Evolutionary conservation across 2,888 invertebrate species (phyloP).

Genomic region (Elysia crispata): DNA sequence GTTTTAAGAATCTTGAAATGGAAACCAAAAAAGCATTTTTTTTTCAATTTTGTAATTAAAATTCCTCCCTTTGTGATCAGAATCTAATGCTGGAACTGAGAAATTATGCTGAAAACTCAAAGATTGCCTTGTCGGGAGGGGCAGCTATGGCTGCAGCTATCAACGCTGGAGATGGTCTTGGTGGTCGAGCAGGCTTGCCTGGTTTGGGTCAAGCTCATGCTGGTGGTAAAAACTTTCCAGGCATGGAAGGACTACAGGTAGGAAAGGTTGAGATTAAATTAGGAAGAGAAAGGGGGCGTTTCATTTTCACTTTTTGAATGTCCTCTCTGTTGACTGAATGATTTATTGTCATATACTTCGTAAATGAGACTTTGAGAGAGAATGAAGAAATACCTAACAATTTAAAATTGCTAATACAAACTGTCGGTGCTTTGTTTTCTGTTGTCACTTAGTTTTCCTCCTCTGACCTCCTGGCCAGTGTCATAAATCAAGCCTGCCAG

Average conservation of each 20-base stretch:
- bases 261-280: not conserved
- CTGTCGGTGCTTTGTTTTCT: too few species aligned
- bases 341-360: not conserved
- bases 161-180: slow-evolving; percentile 42
- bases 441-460: too few species aligned
- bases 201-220: slow-evolving; percentile 14
- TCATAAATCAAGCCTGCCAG: too few species aligned
- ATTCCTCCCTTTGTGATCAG: slow-evolving; percentile 58
- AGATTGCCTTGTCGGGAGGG: slow-evolving; percentile 50
- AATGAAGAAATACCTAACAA: not conserved
- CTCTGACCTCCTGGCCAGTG: too few species aligned
- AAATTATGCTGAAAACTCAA: slow-evolving; percentile 85
- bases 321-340: not conserved
- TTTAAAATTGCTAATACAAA: too few species aligned
- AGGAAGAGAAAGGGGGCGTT: too few species aligned
- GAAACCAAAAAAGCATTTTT: too few species aligned
- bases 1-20: too few species aligned
- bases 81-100: slow-evolving; percentile 87
- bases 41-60: too few species aligned
- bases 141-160: slow-evolving; percentile 55
- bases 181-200: slow-evolving; percentile 29
- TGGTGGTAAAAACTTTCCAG: slow-evolving; percentile 28
- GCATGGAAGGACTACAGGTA: slow-evolving; percentile 42
- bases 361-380: not conserved
- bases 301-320: too few species aligned